phyloP scores from a whole-genome alignment of 2,113 vertebrate genomes.

The Amphiprion percula region DNA sequence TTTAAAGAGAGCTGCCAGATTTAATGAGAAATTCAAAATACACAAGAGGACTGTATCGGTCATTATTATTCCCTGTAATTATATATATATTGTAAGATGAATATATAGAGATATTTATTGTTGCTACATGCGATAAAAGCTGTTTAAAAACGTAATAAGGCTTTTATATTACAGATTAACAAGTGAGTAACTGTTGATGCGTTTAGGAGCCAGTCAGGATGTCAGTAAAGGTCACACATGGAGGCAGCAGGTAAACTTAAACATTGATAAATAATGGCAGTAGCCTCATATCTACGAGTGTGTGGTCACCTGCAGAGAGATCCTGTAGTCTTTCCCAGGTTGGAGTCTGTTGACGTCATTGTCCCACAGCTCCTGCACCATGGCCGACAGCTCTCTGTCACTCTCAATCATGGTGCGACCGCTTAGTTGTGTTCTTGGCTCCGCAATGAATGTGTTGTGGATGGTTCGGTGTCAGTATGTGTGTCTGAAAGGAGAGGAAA shows the following conservation, averaged over 20 bases:
- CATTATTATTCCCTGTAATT: no score
- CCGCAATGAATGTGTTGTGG: conserved; percentile 11
- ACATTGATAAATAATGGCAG: no score
- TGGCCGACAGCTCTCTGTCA: conserved; percentile 81
- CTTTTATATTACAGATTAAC: no score
- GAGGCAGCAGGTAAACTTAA: not conserved
- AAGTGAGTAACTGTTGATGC: not conserved
- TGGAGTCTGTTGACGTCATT: conserved; percentile 83
- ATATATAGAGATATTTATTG: not conserved
- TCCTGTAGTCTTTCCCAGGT: conserved; percentile 86
- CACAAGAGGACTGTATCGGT: no score
- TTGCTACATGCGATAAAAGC: not conserved
- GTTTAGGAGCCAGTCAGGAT: not conserved
- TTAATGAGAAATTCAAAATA: no score
- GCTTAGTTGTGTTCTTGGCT: conserved; percentile 13
- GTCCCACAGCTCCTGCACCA: conserved; percentile 86
- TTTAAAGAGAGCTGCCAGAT: no score
- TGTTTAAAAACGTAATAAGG: no score
- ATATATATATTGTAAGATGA: not conserved
- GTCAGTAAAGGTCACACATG: not conserved
- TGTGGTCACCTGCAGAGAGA: conserved; percentile 83
- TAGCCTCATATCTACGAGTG: not conserved
- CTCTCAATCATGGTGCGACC: conserved; percentile 77
- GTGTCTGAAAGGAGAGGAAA: conserved; percentile 7
- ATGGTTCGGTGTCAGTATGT: not conserved